Conservation (phyloP, 1,140 invertebrate genomes). For the Pantala flavescens region DNA sequence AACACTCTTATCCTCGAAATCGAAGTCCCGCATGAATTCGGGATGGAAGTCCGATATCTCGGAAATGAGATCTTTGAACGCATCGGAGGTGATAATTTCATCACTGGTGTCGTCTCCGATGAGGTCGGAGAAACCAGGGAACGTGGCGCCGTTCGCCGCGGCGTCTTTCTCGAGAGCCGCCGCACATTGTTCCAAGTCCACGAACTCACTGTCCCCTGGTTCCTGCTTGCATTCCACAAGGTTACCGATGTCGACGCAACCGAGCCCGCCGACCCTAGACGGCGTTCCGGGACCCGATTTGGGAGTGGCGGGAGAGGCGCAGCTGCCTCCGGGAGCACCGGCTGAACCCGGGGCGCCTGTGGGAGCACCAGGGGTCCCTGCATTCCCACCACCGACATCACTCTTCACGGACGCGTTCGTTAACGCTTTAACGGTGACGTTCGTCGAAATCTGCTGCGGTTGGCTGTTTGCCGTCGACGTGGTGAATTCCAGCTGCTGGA, state of each 20-base stretch:
- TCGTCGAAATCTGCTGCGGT: slow-evolving; percentile 81
- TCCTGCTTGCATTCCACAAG: slow-evolving; percentile 72
- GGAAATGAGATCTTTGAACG: slow-evolving; percentile 78
- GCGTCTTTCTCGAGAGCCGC: slow-evolving; percentile 70
- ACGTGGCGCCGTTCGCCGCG: slow-evolving; percentile 52
- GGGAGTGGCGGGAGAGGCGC: slow-evolving; percentile 21
- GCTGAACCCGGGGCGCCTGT: slow-evolving; percentile 26
- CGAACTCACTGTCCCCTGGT: slow-evolving; percentile 58
- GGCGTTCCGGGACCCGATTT: slow-evolving; percentile 19
- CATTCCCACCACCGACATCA: slow-evolving; percentile 38
- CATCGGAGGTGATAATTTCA: slow-evolving; percentile 66
- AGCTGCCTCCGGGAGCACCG: slow-evolving; percentile 24
- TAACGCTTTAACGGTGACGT: slow-evolving; percentile 82
- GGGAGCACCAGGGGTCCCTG: slow-evolving; percentile 26
- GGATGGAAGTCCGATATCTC: slow-evolving; percentile 73
- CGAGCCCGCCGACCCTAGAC: slow-evolving; percentile 25
- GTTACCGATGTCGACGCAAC: not conserved
- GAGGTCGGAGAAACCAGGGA: slow-evolving; percentile 66
- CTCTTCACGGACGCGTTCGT: slow-evolving; percentile 73
- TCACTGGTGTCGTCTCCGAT: slow-evolving; percentile 73
- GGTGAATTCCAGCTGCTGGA: slow-evolving; percentile 78
- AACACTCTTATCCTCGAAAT: slow-evolving; percentile 52
- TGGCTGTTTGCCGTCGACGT: slow-evolving; percentile 66
- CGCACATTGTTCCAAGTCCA: slow-evolving; percentile 66
- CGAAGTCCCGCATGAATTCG: slow-evolving; percentile 75